A percentile compares a stretch with the other conserved stretches of the same genome.
Conservation (phyloP, 2,113 vertebrate genomes). For the Gambusia affinis region DNA sequence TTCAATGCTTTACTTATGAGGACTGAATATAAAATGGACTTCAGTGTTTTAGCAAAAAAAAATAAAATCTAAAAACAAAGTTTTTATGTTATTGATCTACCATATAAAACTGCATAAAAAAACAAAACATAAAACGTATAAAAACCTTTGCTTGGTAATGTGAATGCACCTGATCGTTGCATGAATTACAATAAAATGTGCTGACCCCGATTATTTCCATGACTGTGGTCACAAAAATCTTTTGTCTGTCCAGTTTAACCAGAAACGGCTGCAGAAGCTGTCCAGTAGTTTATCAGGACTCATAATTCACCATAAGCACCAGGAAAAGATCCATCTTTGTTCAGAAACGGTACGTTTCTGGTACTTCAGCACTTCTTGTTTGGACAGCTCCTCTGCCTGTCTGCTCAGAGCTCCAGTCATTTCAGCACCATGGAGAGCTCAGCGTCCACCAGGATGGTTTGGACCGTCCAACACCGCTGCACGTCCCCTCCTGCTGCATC, state of each 20-base stretch:
- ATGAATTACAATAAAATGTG: not conserved
- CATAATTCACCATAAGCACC: slow-evolving; percentile 18
- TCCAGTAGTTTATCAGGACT: slow-evolving; percentile 28
- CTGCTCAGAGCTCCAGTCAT: not conserved
- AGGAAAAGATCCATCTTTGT: slow-evolving; percentile 47
- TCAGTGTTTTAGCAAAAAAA: too few species aligned
- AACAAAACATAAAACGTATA: not conserved
- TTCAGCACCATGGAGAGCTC: slow-evolving; percentile 52
- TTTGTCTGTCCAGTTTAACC: slow-evolving; percentile 38
- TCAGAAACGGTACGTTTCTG: slow-evolving; percentile 24
- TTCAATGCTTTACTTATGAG: too few species aligned
- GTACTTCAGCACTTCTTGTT: slow-evolving; percentile 26
- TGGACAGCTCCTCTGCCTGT: slow-evolving; percentile 18
- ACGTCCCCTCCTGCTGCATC: not conserved
- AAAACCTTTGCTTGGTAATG: not conserved
- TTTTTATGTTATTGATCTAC: too few species aligned
- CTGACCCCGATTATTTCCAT: slow-evolving; percentile 24
- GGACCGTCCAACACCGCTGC: not conserved
- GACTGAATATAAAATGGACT: not conserved
- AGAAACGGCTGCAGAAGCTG: slow-evolving; percentile 41
- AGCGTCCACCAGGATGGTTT: not conserved
- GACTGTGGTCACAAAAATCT: slow-evolving; percentile 27
- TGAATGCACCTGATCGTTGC: too few species aligned
- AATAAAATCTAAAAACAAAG: too few species aligned
- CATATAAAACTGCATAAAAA: not conserved